Conservation (phyloP, 1,140 invertebrate species). For the Atopsyche davidsoni region DNA sequence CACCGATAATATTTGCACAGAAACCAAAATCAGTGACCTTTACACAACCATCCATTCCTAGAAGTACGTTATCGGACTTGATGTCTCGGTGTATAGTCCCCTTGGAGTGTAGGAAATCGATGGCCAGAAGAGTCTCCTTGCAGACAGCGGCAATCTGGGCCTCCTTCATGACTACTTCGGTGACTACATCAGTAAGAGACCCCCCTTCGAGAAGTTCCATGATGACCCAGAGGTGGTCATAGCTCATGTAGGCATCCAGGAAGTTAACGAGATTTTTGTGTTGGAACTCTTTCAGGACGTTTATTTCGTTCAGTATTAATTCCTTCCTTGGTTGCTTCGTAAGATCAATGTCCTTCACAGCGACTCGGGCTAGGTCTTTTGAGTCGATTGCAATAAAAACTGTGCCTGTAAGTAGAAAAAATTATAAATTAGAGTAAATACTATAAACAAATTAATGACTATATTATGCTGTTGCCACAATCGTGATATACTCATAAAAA, state of each 20-base stretch:
- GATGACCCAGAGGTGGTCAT: slow-evolving; percentile 87
- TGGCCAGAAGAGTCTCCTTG: slow-evolving; percentile 85
- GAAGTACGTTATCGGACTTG: slow-evolving; percentile 92
- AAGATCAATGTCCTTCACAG: slow-evolving; percentile 94
- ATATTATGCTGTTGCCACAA: no score
- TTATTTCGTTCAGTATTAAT: slow-evolving; percentile 90
- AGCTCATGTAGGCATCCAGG: slow-evolving; percentile 82
- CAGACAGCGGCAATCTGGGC: slow-evolving; percentile 94
- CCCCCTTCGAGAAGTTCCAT: slow-evolving; percentile 97
- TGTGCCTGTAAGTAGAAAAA: slow-evolving; percentile 55
- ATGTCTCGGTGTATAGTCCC: slow-evolving; percentile 92
- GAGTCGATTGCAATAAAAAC: slow-evolving; percentile 87
- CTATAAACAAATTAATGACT: no score
- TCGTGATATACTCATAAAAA: no score
- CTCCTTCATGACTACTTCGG: slow-evolving; percentile 96
- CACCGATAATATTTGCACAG: slow-evolving; percentile 83
- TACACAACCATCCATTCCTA: slow-evolving; percentile 93
- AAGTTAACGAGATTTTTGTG: slow-evolving; percentile 98
- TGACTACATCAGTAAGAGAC: slow-evolving; percentile 94
- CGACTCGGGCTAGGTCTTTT: slow-evolving; percentile 71
- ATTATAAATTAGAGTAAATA: background rate
- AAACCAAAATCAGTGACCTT: slow-evolving; percentile 99
- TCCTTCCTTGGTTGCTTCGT: slow-evolving; percentile 91
- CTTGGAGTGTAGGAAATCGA: slow-evolving; percentile 85
- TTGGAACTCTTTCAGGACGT: slow-evolving; percentile 87